Evolutionary conservation across 2,888 invertebrate genomes (phyloP), one percentile per base, ranked within the genome.

Genomic region (Polymixis flavicincta): DNA sequence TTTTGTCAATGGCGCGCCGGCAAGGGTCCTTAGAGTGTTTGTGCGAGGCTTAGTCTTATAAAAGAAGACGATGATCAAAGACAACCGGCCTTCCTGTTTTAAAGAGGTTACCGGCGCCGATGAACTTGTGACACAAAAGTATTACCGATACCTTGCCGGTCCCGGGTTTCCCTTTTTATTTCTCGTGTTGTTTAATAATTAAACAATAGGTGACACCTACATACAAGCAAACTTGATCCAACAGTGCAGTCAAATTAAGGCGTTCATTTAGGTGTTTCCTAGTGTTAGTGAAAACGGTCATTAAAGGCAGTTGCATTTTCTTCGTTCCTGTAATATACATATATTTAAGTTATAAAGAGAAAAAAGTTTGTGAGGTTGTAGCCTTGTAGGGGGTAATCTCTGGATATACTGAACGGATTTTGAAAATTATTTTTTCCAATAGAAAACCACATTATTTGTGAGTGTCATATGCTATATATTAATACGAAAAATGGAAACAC

Each of bases 21-120:
- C 54, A 32, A 75, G 75, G 54, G 52, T 37, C 1, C 76, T 70
- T 28, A 14, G n/a, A n/a, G 17, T 54, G 14, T 71, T 71, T 78
- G 28, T 70, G 17, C 7, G 32, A 52, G 45, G 32, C 52, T 45
- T 60, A 17, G 14, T 60, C 37, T n/a, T 17, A 4, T 25, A 1
- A 42, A 79, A 48, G 19, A 37, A 45, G 8, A 19, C 19, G 19
- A 25, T 28, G 60, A 79, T 76, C 76, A 76, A 76, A 79, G 60
- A 8, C 17, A 59, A 59, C 45, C 37, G 28, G 14, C 71, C 71
- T 79, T 79, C 76, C 80, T 61, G 54, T 71, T 48, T 1, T 13
- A n/a, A 79, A 61, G 60, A 78, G 68, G 13, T 78, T 67, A 42
- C 70, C 45, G 22, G 9, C 6, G 17, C 22, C 65, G 28, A 65